Percentiles rank a stretch among this genome's conserved stretches.
Evolutionary conservation across 1,140 invertebrate genomes (phyloP).

Genomic region (Metopolophium dirhodum): DNA sequence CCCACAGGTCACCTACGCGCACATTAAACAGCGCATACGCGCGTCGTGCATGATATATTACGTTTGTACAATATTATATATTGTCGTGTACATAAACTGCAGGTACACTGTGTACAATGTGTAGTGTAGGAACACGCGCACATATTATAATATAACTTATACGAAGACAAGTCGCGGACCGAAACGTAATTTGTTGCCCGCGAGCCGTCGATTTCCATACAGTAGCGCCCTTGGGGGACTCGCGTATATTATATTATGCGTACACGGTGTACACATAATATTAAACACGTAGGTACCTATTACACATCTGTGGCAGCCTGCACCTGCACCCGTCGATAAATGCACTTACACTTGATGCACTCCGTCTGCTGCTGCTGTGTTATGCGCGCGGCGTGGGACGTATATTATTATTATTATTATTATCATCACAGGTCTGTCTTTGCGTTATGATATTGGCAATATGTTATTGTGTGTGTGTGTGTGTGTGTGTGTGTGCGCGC

Average conservation of each 20-base stretch:
- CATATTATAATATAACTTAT: not conserved
- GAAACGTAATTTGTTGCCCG: not conserved
- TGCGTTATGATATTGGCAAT: not conserved
- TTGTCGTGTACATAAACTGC: not conserved
- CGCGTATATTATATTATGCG: not conserved
- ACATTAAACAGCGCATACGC: not conserved
- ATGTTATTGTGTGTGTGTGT: not conserved
- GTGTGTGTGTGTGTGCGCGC: not conserved
- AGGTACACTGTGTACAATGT: not conserved
- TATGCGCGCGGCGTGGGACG: not conserved
- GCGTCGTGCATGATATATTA: not conserved
- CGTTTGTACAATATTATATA: not conserved
- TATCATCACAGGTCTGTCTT: not conserved
- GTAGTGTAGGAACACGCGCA: not conserved
- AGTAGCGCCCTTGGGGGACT: conserved; percentile 2
- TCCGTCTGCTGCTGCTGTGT: not conserved
- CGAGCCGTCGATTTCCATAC: conserved; percentile 4
- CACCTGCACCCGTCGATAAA: not conserved
- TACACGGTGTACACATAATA: not conserved
- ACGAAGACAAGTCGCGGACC: not conserved
- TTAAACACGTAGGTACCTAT: not conserved
- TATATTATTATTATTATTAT: not conserved
- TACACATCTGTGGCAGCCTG: not conserved
- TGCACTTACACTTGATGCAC: conserved; percentile 4
- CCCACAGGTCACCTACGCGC: not conserved